phyloP scores from a whole-genome alignment of 2,113 vertebrate species.

The Promerops cafer region DNA sequence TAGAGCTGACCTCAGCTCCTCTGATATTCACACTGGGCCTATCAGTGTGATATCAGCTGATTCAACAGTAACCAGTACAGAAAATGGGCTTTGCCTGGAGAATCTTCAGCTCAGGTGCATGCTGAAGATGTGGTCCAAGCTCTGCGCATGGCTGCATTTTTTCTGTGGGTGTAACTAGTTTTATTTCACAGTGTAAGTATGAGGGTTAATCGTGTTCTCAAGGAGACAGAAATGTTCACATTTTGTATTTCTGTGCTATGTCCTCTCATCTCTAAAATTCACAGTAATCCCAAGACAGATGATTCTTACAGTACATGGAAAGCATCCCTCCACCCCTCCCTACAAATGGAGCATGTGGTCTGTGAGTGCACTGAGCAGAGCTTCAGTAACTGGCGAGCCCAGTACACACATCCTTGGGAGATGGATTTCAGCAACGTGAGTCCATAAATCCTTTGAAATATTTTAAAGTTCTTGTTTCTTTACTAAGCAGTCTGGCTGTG shows the following conservation, averaged over 20 bases:
- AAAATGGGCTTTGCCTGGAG: neutral
- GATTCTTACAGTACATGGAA: neutral
- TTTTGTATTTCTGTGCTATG: neutral
- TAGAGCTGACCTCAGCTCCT: neutral
- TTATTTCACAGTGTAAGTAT: constrained; percentile 34
- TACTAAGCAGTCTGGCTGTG: neutral
- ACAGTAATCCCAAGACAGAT: constrained; percentile 15
- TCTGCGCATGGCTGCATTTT: neutral
- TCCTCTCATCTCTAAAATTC: neutral
- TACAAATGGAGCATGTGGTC: neutral
- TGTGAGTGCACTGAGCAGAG: neutral
- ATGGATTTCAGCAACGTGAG: neutral
- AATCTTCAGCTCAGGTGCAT: constrained; percentile 24
- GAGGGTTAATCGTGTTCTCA: neutral
- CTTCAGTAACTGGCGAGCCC: neutral
- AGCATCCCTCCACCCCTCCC: neutral
- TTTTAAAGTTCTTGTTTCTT: neutral
- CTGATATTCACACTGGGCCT: constrained; percentile 5
- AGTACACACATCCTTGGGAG: neutral
- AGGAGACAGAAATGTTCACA: neutral
- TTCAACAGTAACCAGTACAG: neutral
- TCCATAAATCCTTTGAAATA: neutral
- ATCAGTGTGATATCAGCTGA: neutral
- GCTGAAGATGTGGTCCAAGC: neutral
- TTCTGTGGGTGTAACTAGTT: constrained; percentile 5